Percentiles rank a stretch among this genome's conserved stretches.
These are phyloP conservation scores for Meloidogyne hapla DNA, from an alignment of 1,140 invertebrate species.

Conservation along the genomic window DNA sequence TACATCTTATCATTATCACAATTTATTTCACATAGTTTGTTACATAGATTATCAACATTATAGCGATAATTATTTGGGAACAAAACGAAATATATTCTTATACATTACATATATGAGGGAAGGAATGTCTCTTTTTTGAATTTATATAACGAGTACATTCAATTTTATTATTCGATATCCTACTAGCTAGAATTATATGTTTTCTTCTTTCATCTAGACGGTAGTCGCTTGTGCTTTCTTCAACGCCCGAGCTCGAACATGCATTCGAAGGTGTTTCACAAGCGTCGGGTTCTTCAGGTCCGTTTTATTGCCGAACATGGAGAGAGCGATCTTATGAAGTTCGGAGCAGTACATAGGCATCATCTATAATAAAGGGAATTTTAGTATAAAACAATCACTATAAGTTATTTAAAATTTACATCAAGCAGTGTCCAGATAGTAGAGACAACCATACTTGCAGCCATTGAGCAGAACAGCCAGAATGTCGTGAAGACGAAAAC, in stretches of 20 bases:
- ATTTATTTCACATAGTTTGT: no score
- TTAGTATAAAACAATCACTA: neutral
- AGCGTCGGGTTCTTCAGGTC: neutral
- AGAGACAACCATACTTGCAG: neutral
- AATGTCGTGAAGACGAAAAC: neutral
- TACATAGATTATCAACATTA: no score
- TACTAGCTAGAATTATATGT: neutral
- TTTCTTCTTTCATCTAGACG: neutral
- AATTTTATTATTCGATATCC: neutral
- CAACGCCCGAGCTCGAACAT: neutral
- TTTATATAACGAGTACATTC: neutral
- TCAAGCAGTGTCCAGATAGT: slow-evolving; percentile 2
- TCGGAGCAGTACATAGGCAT: neutral
- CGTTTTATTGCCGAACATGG: slow-evolving; percentile 4
- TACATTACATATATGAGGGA: neutral
- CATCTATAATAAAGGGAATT: neutral
- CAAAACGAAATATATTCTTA: neutral
- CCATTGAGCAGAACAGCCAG: slow-evolving; percentile 1
- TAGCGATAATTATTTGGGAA: neutral
- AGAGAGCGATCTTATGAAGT: neutral
- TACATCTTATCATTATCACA: no score
- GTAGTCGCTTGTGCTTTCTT: neutral
- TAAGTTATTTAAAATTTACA: neutral
- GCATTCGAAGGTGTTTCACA: neutral
- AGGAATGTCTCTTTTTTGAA: neutral